Evolutionary conservation across 2,888 invertebrate species (phyloP), one percentile per base, ranked within the genome.

Genomic region (Apeira syringaria): DNA sequence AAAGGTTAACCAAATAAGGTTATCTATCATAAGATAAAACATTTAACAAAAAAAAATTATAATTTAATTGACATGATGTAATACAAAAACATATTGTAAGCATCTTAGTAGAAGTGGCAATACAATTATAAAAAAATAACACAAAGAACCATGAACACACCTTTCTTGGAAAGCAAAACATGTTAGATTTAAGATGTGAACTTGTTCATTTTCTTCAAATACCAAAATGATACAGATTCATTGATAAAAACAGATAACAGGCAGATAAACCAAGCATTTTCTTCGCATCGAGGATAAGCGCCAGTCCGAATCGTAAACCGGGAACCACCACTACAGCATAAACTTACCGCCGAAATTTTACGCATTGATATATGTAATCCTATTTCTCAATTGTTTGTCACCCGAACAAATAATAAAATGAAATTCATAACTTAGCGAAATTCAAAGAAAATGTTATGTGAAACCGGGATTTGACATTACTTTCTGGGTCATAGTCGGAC

Each of bases 391-490:
- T 34, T 40, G 42, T 43, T 48, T 42, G 46, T 50, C 39, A 46
- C 50, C 30, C 28, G n/a, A 49, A 22, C 28, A 20, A 27, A 41
- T 25, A 54, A 29, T 52, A 49, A 41, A 56, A 54, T 56, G 59
- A 47, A 32, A 53, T 54, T 45, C 52, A 59, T 67, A 70, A 66
- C 59, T 69, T 64, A 64, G 64, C 66, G 69, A 63, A 74, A 65
- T 68, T 56, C 50, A 53, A 63, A 62, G 57, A 66, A 77, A 83
- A 79, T 71, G 65, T 61, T 69, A 61, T 66, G 67, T 76, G 74
- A 84, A 88, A 87, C 85, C 82, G 82, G 82, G 83, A 69, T 79
- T 76, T 88, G 88, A 87, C 85, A 83, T 80, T 78, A 76, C 73
- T 74, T 83, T 82, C 71, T 80, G 80, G 83, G 83, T 85, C 85